Evolutionary conservation across 2,888 invertebrate genomes (phyloP).

Genomic region (Ormyrus rosae): DNA sequence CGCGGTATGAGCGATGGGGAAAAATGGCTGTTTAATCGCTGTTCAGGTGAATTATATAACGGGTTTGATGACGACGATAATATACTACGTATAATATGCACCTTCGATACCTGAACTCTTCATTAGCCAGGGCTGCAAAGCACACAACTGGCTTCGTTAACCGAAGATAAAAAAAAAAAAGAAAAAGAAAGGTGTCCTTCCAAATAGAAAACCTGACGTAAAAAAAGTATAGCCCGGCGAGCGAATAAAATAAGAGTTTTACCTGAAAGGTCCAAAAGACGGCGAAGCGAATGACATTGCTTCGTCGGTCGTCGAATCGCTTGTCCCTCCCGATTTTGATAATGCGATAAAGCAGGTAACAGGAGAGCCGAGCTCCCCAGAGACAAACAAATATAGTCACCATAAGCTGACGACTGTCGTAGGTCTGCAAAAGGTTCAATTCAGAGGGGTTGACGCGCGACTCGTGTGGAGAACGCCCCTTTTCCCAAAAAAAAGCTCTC

Average conservation of each 20-base stretch:
- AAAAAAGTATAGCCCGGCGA: too few species aligned
- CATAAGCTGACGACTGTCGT: conserved; percentile 93
- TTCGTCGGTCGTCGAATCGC: conserved; percentile 91
- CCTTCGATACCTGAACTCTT: conserved; percentile 30
- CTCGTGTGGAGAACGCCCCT: too few species aligned
- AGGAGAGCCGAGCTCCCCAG: conserved; percentile 92
- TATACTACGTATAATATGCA: not conserved
- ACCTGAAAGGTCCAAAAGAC: conserved; percentile 95
- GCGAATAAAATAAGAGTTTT: conserved; percentile 57
- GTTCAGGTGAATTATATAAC: too few species aligned
- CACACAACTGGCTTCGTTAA: not conserved
- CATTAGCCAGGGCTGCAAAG: conserved; percentile 16
- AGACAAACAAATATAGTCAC: conserved; percentile 91
- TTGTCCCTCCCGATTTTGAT: conserved; percentile 94
- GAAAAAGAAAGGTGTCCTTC: not conserved
- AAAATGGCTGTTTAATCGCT: too few species aligned
- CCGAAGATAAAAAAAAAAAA: not conserved
- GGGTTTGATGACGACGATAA: not conserved
- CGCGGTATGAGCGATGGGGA: not conserved
- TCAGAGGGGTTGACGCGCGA: too few species aligned
- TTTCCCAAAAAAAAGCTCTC: too few species aligned
- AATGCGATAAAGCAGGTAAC: conserved; percentile 92
- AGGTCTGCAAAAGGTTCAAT: conserved; percentile 78
- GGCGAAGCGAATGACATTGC: conserved; percentile 91
- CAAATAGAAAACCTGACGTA: too few species aligned